A percentile compares a stretch with the other conserved stretches of the same genome.
phyloP scores from a whole-genome alignment of 2,888 invertebrate species.

The Argyresthia goedartella region DNA sequence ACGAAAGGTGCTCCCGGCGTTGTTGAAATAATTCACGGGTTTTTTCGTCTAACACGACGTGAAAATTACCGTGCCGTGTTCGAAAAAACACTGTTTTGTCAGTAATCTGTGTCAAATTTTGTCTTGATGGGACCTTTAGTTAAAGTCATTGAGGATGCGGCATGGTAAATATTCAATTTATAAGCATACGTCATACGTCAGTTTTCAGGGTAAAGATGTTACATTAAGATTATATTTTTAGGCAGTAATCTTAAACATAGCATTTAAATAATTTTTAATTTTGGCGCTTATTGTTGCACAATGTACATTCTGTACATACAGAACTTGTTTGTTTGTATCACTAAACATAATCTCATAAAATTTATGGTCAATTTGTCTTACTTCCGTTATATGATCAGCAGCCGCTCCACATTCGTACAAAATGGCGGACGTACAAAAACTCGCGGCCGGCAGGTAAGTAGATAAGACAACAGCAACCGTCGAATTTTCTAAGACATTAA shows the following conservation, averaged over 20 bases:
- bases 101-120: not conserved
- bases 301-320: no score
- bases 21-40: slow-evolving; percentile 1
- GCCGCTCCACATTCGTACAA: slow-evolving; percentile 53
- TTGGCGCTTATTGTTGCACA: no score
- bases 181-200: no score
- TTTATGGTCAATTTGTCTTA: no score
- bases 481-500: slow-evolving; percentile 69
- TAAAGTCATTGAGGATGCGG: no score
- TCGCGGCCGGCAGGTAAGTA: slow-evolving; percentile 66
- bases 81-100: not conserved
- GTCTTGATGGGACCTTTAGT: not conserved
- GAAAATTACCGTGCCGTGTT: not conserved
- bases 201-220: no score
- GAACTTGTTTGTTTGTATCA: no score
- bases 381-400: slow-evolving; percentile 42
- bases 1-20: not conserved
- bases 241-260: no score
- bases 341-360: no score
- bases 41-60: not conserved
- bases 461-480: slow-evolving; percentile 68
- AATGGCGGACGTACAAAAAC: slow-evolving; percentile 37
- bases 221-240: no score
- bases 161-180: no score
- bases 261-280: no score